A percentile compares a stretch with the other conserved stretches of the same genome.
Evolutionary conservation across 2,113 vertebrate species (phyloP).

Genomic region (Marmota flaviventris): DNA sequence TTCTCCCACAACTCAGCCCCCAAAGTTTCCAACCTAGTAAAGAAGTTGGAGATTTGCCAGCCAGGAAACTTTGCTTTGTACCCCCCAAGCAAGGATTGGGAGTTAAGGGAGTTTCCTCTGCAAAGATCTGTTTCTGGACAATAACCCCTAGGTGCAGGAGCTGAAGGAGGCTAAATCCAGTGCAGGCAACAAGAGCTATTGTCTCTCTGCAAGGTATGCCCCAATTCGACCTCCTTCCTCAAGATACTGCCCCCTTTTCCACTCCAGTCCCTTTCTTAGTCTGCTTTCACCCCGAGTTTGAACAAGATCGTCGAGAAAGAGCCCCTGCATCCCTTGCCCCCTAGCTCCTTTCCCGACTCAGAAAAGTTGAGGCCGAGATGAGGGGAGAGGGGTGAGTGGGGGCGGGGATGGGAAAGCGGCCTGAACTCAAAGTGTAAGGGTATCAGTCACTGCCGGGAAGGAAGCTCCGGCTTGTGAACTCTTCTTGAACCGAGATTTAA

Average conservation of each 20-base stretch:
- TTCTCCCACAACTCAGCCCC: constrained; percentile 20
- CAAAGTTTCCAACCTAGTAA: constrained; percentile 77
- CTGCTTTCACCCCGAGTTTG: constrained; percentile 6
- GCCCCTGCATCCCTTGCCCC: not conserved
- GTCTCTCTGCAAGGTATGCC: constrained; percentile 70
- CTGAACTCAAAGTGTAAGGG: constrained; percentile 92
- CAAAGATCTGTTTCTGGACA: constrained; percentile 58
- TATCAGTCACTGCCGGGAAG: constrained; percentile 94
- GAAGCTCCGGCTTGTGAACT: constrained; percentile 98
- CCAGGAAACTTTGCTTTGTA: constrained; percentile 69
- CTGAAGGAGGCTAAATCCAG: constrained; percentile 43
- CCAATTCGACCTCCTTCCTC: constrained; percentile 69
- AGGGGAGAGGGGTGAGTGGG: constrained; percentile 67
- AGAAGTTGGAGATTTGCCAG: constrained; percentile 74
- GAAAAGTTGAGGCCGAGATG: constrained; percentile 86
- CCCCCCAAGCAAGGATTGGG: constrained; percentile 71
- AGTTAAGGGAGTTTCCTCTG: not conserved
- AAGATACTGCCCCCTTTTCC: not conserved
- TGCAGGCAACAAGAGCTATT: constrained; percentile 63
- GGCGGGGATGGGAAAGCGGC: constrained; percentile 86
- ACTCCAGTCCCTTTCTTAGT: not conserved
- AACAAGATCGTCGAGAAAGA: not conserved
- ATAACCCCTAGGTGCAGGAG: constrained; percentile 61
- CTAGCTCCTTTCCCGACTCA: constrained; percentile 70
- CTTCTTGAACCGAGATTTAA: constrained; percentile 99